Evolutionary conservation across 1,140 invertebrate species (phyloP).

Genomic region (Ceratoteleas bidentatus): DNA sequence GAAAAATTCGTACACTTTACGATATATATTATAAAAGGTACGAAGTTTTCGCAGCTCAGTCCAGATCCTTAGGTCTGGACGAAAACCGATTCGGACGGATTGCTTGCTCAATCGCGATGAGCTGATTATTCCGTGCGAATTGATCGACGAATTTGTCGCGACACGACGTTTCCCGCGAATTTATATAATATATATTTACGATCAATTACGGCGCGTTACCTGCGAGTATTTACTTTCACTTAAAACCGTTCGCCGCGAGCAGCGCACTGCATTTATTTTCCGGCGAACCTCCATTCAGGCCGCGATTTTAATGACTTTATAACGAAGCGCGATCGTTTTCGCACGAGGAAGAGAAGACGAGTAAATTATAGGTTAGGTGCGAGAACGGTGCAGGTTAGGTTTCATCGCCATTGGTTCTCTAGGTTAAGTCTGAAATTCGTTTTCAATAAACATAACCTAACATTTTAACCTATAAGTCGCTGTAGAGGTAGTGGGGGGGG

Average conservation of each 20-base stretch:
- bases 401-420: too few species aligned
- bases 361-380: too few species aligned
- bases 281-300: too few species aligned
- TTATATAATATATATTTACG: conserved; percentile 50
- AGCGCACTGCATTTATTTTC: not conserved
- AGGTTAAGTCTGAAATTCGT: not conserved
- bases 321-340: too few species aligned
- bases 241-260: conserved; percentile 5
- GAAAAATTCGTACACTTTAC: too few species aligned
- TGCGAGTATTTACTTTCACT: conserved; percentile 47
- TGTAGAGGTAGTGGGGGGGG: not conserved
- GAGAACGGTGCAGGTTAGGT: too few species aligned
- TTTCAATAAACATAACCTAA: not conserved
- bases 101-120: not conserved
- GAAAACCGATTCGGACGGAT: not conserved
- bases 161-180: conserved; percentile 21
- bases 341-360: too few species aligned
- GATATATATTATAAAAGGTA: too few species aligned
- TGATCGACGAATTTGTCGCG: conserved; percentile 25
- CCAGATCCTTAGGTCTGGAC: too few species aligned
- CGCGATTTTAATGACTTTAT: too few species aligned
- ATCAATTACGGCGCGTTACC: conserved; percentile 51
- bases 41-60: too few species aligned
- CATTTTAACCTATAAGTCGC: too few species aligned
- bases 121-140: conserved; percentile 5